phyloP scores from a whole-genome alignment of 2,888 invertebrate species.

The Eupithecia inturbata region DNA sequence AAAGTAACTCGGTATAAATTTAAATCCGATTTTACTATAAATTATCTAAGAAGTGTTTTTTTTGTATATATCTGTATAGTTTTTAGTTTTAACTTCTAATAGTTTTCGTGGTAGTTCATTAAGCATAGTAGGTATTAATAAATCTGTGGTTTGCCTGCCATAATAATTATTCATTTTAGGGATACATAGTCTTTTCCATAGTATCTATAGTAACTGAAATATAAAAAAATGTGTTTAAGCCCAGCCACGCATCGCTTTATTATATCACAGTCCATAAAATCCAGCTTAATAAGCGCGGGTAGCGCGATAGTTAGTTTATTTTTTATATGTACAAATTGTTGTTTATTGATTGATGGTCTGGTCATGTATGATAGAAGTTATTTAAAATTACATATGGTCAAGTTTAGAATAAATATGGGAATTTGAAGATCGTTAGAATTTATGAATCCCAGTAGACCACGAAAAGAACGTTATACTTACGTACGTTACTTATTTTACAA shows the following conservation, averaged over 20 bases:
- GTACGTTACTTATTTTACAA: neutral
- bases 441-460: neutral
- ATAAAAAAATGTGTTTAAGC: neutral
- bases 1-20: too few species aligned
- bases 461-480: neutral
- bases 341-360: conserved; percentile 1
- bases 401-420: neutral
- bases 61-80: too few species aligned
- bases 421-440: neutral
- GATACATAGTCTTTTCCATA: too few species aligned
- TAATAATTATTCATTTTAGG: too few species aligned
- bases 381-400: neutral
- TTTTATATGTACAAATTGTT: neutral
- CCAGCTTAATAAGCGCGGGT: neutral
- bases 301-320: neutral
- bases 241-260: conserved; percentile 4
- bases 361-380: neutral
- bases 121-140: too few species aligned
- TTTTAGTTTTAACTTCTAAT: too few species aligned
- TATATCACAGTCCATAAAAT: conserved; percentile 15
- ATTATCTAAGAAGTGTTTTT: too few species aligned
- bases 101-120: too few species aligned
- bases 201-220: neutral
- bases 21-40: too few species aligned
- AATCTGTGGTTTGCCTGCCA: too few species aligned